Evolutionary conservation across 2,797 vertebrate genomes (phyloP), one percentile per base, ranked within the genome.

Genomic region (Sternarchorhynchus goeldii): DNA sequence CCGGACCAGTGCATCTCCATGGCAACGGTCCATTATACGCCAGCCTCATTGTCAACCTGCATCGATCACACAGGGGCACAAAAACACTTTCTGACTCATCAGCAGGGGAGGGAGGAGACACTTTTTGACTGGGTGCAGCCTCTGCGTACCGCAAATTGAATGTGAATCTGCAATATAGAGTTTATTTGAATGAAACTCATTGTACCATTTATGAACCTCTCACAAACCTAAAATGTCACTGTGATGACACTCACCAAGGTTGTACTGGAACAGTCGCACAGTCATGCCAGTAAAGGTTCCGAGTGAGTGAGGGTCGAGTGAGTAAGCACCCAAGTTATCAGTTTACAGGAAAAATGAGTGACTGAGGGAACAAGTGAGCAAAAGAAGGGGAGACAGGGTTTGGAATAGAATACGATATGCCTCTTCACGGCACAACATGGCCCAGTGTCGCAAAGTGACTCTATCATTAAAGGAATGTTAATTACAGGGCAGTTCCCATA

Each of bases 331-430:
- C 45, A 69, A 79, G 80, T 87, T 87, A 88, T 85, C 74, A 78
- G 82, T 73, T 83, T 85, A 86, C 86, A 87, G 83, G 85, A 85
- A 88, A 82, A 88, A 75, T 25, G 31, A 65, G 82, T 80, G 86
- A 85, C 83, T 31, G 60, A 66, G 17, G 25, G 16, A 18, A 50
- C 50, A 21, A 50, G 5, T 72, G 57, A 63, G 18, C 41, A 34
- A 36, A 32, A 50, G 25, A 31, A 73, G 5, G 1, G 34, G 10
- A 70, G 34, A 3, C 3, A 5, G 50, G 29, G 6, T 25, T 25
- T 55, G 32, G 17, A 17, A 21, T 1, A 75, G 45, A 3, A 6
- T 45, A 16, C 4, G 14, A 31, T 21, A 25, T 55, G 6, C 31
- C 67, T 70, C 5, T 56, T 56, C 50, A 32, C 25, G 34, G 29